Conservation (phyloP, 2,888 invertebrate species). For the Noctua janthe region DNA sequence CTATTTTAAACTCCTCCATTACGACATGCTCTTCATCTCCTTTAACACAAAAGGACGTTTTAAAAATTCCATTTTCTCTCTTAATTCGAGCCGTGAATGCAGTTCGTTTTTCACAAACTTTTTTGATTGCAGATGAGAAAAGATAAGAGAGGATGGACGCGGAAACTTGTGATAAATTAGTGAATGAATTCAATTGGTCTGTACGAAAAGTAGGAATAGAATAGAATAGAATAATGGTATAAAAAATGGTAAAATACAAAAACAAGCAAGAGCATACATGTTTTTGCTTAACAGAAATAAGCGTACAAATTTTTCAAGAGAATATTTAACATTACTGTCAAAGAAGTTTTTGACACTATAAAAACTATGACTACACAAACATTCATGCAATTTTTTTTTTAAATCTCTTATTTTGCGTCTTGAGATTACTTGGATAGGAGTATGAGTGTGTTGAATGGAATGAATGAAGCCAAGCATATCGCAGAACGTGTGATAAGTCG, state of each 20-base stretch:
- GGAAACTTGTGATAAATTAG: constrained; percentile 37
- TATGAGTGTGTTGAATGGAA: constrained; percentile 17
- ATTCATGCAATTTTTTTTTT: no score
- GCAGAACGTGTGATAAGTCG: constrained; percentile 5
- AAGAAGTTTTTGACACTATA: no score
- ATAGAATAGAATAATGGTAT: no score
- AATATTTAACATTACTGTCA: no score
- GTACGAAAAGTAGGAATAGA: not conserved
- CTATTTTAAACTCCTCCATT: constrained; percentile 78
- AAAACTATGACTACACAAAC: no score
- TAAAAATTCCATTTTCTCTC: constrained; percentile 75
- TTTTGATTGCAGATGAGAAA: constrained; percentile 52
- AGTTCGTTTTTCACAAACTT: constrained; percentile 57
- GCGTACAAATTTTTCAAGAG: no score
- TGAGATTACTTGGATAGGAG: no score
- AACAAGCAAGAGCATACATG: no score
- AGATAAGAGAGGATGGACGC: constrained; percentile 32
- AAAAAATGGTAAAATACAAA: no score
- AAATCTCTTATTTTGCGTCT: no score
- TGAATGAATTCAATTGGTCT: constrained; percentile 35
- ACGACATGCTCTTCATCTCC: constrained; percentile 77
- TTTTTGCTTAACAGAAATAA: no score
- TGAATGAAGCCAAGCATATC: constrained; percentile 13
- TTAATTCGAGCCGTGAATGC: constrained; percentile 67
- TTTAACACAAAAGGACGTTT: constrained; percentile 75